Percentiles rank a stretch among this genome's conserved stretches.
Evolutionary conservation across 2,797 vertebrate genomes (phyloP).

Genomic region (Anguilla megastoma): DNA sequence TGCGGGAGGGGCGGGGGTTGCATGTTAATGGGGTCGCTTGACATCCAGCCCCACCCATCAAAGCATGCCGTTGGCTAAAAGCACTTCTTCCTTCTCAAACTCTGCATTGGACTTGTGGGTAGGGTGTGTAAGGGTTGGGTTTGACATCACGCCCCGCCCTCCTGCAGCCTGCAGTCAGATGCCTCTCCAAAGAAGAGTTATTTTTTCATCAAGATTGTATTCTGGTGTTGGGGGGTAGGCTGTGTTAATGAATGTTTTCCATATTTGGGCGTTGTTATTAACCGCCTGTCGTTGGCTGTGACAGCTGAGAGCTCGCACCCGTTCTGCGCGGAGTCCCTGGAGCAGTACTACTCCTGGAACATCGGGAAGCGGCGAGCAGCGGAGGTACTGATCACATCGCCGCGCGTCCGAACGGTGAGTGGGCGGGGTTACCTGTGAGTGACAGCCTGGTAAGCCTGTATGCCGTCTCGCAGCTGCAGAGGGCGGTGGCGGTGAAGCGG

Average conservation of each 20-base stretch:
- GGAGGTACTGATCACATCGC: slow-evolving; percentile 60
- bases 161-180: neutral
- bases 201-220: neutral
- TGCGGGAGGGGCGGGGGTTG: no score
- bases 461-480: slow-evolving; percentile 80
- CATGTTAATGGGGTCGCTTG: no score
- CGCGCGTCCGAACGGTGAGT: neutral
- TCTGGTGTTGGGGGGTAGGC: neutral
- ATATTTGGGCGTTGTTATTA: neutral
- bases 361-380: slow-evolving; percentile 95
- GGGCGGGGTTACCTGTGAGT: neutral
- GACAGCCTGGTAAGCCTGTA: neutral
- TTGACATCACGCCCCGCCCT: neutral
- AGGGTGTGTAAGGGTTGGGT: no score
- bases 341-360: slow-evolving; percentile 96
- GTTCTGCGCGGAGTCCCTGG: slow-evolving; percentile 87
- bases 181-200: neutral
- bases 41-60: no score
- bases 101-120: no score
- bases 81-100: no score
- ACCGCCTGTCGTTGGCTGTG: slow-evolving; percentile 17
- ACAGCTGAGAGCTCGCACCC: slow-evolving; percentile 84
- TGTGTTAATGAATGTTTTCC: neutral
- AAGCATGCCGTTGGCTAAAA: no score
- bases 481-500: slow-evolving; percentile 88